Base-by-base conservation (phyloP, 2,113 vertebrate genomes). In the Sorex fumeus region DNA sequence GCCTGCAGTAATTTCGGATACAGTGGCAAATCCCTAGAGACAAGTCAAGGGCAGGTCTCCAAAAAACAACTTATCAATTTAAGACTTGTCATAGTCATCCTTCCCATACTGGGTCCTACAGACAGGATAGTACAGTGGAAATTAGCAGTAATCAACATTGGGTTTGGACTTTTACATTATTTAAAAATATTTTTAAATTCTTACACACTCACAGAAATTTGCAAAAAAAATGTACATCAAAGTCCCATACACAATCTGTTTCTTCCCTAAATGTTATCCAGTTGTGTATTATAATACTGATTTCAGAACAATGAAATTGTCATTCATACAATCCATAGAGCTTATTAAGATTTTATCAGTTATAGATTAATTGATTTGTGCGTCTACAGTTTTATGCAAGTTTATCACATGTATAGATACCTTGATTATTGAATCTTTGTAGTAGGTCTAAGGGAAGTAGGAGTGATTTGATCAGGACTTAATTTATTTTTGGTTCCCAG, bases 341-440 rank as follows among this genome's bases (percentile, higher is more conserved):
- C 10, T 86, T 64, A 74, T 78, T 94, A 15, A 83, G 66, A 83
- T 86, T 91, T 91, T 8, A 32, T 12, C 75, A 82, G 45, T 89
- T 78, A 69, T 34, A 87, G 72, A 83, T 60, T 9, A 53, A 57
- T 2, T 83, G 3, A 18, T 84, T 72, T 19, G 32, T 72, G 32
- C 71, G 11, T 62, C 36, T 79, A 15, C 57, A 66, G 36, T 74
- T 93, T 40, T 88, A n/a, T 66, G 36, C 15, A 90, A 78, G 80
- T 82, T 60, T 70, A 60, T 47, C 40, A 77, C 19, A 4, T 71
- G 50, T 40, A 4, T 78, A 92, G 71, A 66, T 78, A 0, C 40
- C 45, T 91, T 92, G n/a, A 72, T 91, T 87, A 13, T n/a, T 85
- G 25, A 87, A 89, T 57, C 34, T 83, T 57, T 57, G 10, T 23